phyloP scores from a whole-genome alignment of 2,113 vertebrate species.

The Madoqua kirkii region DNA sequence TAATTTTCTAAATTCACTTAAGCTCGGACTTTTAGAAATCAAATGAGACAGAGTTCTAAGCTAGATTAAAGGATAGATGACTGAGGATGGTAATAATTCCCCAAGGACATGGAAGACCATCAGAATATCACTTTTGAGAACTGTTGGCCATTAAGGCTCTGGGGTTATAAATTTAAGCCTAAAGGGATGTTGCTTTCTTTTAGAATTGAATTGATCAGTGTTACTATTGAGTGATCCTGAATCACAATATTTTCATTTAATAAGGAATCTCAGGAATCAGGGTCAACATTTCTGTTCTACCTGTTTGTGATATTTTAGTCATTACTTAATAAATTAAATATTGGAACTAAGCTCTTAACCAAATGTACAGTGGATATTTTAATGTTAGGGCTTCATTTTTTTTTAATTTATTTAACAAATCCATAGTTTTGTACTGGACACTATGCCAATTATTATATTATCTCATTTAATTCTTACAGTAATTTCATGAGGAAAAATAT shows the following conservation, averaged over 20 bases:
- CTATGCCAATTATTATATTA: background rate
- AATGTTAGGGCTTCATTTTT: background rate
- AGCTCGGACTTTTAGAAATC: background rate
- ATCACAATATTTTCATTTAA: background rate
- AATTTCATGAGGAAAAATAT: background rate
- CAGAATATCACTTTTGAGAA: background rate
- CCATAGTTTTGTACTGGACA: background rate
- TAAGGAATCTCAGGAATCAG: background rate
- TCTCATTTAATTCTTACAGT: background rate
- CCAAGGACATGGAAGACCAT: background rate
- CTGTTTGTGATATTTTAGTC: background rate
- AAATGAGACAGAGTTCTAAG: background rate
- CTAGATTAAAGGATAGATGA: constrained; percentile 2
- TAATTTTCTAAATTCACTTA: constrained; percentile 40
- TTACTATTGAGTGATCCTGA: background rate
- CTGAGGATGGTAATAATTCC: background rate
- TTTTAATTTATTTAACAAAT: background rate
- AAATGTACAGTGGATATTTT: background rate
- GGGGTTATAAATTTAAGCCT: background rate
- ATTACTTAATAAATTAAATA: constrained; percentile 1
- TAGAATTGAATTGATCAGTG: background rate
- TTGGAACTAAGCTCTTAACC: background rate
- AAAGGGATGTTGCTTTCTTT: background rate
- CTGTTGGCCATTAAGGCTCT: background rate
- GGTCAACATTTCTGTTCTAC: background rate